phyloP scores from a whole-genome alignment of 2,797 vertebrate species.

The Typhlichthys eigenmanni region DNA sequence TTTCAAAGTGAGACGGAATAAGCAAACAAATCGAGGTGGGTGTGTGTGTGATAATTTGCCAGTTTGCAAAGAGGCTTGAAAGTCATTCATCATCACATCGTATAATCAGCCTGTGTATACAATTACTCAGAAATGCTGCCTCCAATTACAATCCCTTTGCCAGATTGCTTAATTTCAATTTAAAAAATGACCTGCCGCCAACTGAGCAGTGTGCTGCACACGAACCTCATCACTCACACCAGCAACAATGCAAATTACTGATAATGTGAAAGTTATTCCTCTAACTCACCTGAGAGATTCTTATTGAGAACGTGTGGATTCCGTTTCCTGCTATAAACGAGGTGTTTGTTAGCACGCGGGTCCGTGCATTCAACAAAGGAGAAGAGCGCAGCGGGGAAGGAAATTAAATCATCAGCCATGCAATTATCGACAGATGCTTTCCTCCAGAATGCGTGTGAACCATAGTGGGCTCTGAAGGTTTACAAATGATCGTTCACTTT shows the following conservation, averaged over 20 bases:
- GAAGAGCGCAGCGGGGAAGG: constrained; percentile 36
- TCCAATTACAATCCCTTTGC: constrained; percentile 43
- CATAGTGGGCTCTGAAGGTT: constrained; percentile 35
- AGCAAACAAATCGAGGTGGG: background rate
- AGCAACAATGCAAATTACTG: constrained; percentile 17
- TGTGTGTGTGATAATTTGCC: background rate
- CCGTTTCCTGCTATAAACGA: background rate
- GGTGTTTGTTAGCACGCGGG: constrained; percentile 42
- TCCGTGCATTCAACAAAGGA: constrained; percentile 51
- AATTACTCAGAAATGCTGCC: constrained; percentile 51
- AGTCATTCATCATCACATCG: constrained; percentile 40
- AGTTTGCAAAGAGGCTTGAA: constrained; percentile 19
- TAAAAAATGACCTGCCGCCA: constrained; percentile 35
- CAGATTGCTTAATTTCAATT: constrained; percentile 46
- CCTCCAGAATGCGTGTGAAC: constrained; percentile 35
- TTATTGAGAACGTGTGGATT: constrained; percentile 20
- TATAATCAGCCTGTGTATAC: constrained; percentile 30
- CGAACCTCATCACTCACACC: constrained; percentile 17
- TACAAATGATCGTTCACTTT: constrained; percentile 28
- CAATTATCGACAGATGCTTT: constrained; percentile 63
- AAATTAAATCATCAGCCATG: constrained; percentile 39
- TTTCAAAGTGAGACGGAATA: background rate
- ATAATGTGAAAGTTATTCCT: constrained; percentile 24
- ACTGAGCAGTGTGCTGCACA: constrained; percentile 11
- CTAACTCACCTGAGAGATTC: constrained; percentile 12